Base-by-base conservation (phyloP, 1,140 invertebrate species). In the Ceratosolen fusciceps region DNA sequence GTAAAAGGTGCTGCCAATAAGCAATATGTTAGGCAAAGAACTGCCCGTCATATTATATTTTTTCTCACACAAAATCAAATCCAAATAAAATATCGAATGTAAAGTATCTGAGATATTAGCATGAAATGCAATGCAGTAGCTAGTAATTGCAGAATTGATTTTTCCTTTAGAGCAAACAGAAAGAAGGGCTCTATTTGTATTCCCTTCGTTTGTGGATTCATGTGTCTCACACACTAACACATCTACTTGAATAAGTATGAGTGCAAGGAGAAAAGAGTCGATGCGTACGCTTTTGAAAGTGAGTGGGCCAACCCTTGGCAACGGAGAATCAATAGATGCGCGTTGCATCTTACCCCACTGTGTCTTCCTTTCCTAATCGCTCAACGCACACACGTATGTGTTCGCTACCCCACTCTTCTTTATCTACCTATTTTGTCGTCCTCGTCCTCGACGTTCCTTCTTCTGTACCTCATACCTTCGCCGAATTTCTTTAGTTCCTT, bases 311-410 rank as follows among this genome's bases (percentile, higher is more conserved):
- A 79, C 76, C 75, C 77, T 79, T 76, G 74, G 67, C 74, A 74
- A 73, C 68, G 70, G 73, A 83, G 86, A 88, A 88, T 88, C 87
- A 88, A 88, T 88, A 88, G 86, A 88, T 87, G 86, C 86, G 86
- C 86, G 85, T 88, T 87, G 87, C 87, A 88, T 87, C 85, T 88
- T 87, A 82, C 85, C 85, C 84, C 86, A 83, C 85, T 83, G 82
- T 43, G 19, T 34, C 84, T 81, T 82, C 82, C 1, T 60, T 58
- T 76, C 43, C 34, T 37, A 37, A 78, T 82, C 79, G 72, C 81
- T 84, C 82, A 74, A 82, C n/a, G n/a, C 80, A 81, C 49, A 56
- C 10, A 21, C 24, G 19, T 74, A 47, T 37, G 14, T 74, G 34
- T 21, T 39, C 4, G 9, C 24, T 16, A 34, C 52, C 7, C 37